phyloP scores from a whole-genome alignment of 2,113 vertebrate genomes.

The Tragelaphus scriptus region DNA sequence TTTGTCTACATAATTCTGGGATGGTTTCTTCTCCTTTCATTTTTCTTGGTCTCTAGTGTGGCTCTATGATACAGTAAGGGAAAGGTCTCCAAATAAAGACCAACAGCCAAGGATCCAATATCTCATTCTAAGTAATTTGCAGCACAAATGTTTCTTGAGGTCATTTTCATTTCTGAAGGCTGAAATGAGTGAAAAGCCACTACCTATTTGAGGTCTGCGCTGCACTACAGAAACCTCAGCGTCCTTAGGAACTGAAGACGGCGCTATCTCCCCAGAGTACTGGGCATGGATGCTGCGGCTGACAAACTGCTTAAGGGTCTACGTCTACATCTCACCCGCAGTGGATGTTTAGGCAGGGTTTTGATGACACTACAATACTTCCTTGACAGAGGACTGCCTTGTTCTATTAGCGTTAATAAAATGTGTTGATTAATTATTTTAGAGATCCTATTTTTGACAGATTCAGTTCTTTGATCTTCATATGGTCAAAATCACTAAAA shows the following conservation, averaged over 20 bases:
- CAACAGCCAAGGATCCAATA: background rate
- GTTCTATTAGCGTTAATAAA: conserved; percentile 77
- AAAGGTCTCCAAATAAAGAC: background rate
- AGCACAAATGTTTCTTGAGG: background rate
- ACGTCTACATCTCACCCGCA: conserved; percentile 81
- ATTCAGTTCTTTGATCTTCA: conserved; percentile 84
- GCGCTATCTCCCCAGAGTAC: conserved; percentile 81
- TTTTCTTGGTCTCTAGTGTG: background rate
- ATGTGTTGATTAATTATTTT: conserved; percentile 82
- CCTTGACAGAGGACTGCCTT: conserved; percentile 75
- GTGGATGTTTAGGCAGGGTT: conserved; percentile 68
- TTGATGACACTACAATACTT: conserved; percentile 69
- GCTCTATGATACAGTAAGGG: background rate
- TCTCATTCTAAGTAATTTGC: background rate
- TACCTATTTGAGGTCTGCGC: background rate
- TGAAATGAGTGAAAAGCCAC: background rate
- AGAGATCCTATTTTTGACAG: conserved; percentile 81
- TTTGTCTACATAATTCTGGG: background rate
- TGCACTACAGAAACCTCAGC: background rate
- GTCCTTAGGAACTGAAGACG: conserved; percentile 83
- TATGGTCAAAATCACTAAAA: conserved; percentile 76
- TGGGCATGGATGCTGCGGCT: background rate
- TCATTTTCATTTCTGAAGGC: background rate
- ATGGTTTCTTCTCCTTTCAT: background rate
- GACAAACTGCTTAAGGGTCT: conserved; percentile 66